phyloP scores from a whole-genome alignment of 2,797 vertebrate species.

The Sebastes flavidus region DNA sequence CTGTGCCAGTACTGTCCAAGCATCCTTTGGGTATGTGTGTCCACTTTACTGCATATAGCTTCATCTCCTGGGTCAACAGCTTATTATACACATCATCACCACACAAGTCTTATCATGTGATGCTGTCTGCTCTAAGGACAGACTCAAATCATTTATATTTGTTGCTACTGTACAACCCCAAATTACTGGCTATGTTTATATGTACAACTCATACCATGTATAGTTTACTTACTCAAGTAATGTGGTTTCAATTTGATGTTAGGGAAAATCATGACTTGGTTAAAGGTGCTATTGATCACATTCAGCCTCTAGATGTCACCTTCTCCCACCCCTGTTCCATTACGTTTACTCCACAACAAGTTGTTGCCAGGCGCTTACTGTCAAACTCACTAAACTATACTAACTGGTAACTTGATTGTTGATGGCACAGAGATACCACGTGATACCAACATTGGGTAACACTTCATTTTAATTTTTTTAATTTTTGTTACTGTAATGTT shows the following conservation, averaged over 20 bases:
- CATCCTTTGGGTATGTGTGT: constrained; percentile 87
- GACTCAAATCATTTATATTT: neutral
- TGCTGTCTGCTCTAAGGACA: neutral
- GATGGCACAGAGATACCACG: too few relatives aligned
- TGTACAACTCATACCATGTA: neutral
- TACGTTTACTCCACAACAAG: too few relatives aligned
- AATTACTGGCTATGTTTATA: neutral
- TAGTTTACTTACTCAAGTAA: neutral
- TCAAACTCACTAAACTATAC: too few relatives aligned
- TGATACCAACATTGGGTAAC: too few relatives aligned
- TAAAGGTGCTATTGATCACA: too few relatives aligned
- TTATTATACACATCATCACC: neutral
- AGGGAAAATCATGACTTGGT: neutral
- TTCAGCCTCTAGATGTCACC: too few relatives aligned
- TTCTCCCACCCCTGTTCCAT: too few relatives aligned
- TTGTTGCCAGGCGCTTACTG: too few relatives aligned
- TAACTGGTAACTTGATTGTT: too few relatives aligned
- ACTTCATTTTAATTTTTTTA: too few relatives aligned
- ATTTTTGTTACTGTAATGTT: too few relatives aligned
- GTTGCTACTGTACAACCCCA: neutral
- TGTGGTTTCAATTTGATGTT: neutral
- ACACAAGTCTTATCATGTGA: neutral
- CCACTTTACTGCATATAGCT: neutral
- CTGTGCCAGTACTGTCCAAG: constrained; percentile 83
- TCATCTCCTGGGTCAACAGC: neutral